Conservation (phyloP, 2,113 vertebrate species). For the Periophthalmodon schlosseri region DNA sequence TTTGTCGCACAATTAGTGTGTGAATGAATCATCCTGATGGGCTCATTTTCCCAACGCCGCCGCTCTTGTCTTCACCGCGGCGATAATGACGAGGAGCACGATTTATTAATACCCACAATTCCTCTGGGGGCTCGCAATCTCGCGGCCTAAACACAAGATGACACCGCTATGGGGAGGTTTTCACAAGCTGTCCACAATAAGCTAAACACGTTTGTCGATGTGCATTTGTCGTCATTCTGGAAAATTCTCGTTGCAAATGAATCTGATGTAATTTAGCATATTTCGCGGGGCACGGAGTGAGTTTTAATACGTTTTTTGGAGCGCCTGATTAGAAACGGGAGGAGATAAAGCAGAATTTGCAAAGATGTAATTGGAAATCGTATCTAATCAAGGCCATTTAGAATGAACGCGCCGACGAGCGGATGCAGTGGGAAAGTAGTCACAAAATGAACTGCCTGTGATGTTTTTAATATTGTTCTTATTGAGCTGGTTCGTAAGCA, state of each 20-base stretch:
- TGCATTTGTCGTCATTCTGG: background rate
- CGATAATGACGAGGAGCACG: constrained; percentile 55
- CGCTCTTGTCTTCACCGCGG: constrained; percentile 52
- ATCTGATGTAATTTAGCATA: constrained; percentile 1
- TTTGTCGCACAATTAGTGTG: constrained; percentile 45
- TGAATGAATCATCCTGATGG: constrained; percentile 51
- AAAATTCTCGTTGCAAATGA: background rate
- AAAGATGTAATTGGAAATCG: constrained; percentile 8
- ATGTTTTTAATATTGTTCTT: constrained; percentile 4
- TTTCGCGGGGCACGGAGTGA: background rate
- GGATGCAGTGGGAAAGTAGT: background rate
- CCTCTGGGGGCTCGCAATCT: constrained; percentile 49
- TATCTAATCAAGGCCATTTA: constrained; percentile 5
- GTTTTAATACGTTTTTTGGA: constrained; percentile 1
- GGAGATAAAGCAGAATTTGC: constrained; percentile 13
- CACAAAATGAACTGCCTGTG: background rate
- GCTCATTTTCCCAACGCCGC: constrained; percentile 37
- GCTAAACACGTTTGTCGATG: constrained; percentile 1
- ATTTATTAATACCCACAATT: constrained; percentile 63
- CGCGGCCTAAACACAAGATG: constrained; percentile 50
- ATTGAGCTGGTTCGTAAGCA: background rate
- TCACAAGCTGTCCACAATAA: constrained; percentile 21
- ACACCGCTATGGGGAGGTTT: constrained; percentile 40
- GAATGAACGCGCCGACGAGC: background rate
- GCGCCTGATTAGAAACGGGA: constrained; percentile 13